Conservation (phyloP, 2,888 invertebrate species). For the Dromius quadrimaculatus region DNA sequence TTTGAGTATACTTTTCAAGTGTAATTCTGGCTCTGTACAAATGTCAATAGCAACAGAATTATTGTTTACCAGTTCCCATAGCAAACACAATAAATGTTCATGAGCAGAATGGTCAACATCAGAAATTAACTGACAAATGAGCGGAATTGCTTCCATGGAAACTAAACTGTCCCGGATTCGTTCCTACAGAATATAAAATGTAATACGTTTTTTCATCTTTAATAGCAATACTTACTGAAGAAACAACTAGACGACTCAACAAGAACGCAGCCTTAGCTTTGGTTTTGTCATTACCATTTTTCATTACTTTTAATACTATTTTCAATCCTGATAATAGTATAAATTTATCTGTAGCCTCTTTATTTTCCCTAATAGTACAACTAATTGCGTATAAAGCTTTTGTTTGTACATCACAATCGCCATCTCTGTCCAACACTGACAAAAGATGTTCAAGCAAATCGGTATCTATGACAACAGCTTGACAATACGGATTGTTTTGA, state of each 20-base stretch:
- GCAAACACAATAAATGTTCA: conserved; percentile 69
- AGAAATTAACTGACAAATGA: conserved; percentile 2
- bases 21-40: conserved; percentile 66
- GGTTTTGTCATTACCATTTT: conserved; percentile 71
- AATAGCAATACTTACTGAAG: conserved; percentile 67
- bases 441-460: conserved; percentile 76
- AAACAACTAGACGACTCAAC: conserved; percentile 71
- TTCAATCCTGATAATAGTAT: conserved; percentile 76
- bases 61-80: conserved; percentile 66
- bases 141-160: not conserved
- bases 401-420: conserved; percentile 71
- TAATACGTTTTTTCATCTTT: not conserved
- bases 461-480: conserved; percentile 76
- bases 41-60: conserved; percentile 64
- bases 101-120: conserved; percentile 62
- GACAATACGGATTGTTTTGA: conserved; percentile 90
- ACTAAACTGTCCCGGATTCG: not conserved
- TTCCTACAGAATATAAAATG: not conserved
- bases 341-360: conserved; percentile 73
- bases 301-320: conserved; percentile 72
- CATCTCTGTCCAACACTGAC: conserved; percentile 69
- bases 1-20: conserved; percentile 64
- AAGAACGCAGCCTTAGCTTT: conserved; percentile 82
- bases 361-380: conserved; percentile 69
- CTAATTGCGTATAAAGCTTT: conserved; percentile 86